Evolutionary conservation across 2,888 invertebrate species (phyloP), one percentile per base, ranked within the genome.

Genomic region (Scelioninae gen. 1): DNA sequence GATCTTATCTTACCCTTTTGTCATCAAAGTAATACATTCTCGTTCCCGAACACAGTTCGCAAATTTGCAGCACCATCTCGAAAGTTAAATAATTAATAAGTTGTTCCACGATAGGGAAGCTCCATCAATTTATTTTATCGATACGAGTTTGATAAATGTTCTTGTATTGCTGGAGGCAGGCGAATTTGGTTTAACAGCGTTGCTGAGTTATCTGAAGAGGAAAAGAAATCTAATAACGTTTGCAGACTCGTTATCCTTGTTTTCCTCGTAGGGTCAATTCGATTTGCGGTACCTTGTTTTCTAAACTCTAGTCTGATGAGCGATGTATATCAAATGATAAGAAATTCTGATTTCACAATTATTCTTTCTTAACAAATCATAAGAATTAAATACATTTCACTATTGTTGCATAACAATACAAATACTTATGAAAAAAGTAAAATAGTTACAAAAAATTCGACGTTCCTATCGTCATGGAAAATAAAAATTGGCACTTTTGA

Each of bases 61-160:
- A 71, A 66, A 82, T 76, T 76, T 56, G 69, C 34, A 58, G 65
- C 47, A 65, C 62, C 65, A 47, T 76, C 47, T 58, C 40, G 65
- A 47, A 69, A 71, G 58, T 71, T 69, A 76, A 81, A 76, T 76
- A 76, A 76, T 81, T 81, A 76, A 81, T 76, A 76, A 81, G 40
- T 60, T 47, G 71, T 53, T 40, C 13, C n/a, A 16, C 31, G 47
- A 15, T 40, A 47, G 40, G 62, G 45, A 45, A 45, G 60, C 55
- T 8, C n/a, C 63, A 79, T 84, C 86, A 86, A 86, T 88, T 88
- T 86, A 85, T 86, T 85, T 88, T 83, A 87, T 88, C 86, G 86
- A 87, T 84, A 85, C 77, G 84, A 88, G 88, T 85, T 87, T 90
- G 88, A 89, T 88, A 87, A 90, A 90, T 89, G 88, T 84, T 80